Evolutionary conservation across 64 coral and sea anemone genomes (phyloP), one percentile per base, ranked within the genome.

Genomic region (Dendronephthya gigantea): DNA sequence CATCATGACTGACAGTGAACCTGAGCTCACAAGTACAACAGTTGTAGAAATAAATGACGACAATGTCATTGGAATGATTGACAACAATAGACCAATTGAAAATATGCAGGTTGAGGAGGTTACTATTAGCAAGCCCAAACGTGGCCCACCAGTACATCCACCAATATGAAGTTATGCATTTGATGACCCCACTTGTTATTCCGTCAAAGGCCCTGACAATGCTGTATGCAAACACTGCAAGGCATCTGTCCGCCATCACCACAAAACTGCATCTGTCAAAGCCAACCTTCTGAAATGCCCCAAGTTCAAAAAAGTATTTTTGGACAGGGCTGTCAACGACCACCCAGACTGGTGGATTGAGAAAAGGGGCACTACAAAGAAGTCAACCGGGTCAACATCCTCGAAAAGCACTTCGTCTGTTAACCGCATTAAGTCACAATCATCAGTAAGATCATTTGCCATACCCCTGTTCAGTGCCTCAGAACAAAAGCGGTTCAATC

Each of bases 131-230:
- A 79, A 35, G 36, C 31, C 72, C 30, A 79, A 79, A 33, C 72
- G 72, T 8, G 72, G 72, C 28, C 72, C 8, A 39, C 72, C 72
- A 79, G 72, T 79, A 15, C 72, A 79, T 39, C 30, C n/a, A n/a
- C n/a, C 31, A 34, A 79, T 79, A 34, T 79, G 72, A 12, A 79
- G 72, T 39, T 36, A 79, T 36, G 72, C 72, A 8, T 36, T 79
- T 79, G 36, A 79, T 39, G 72, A 79, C 31, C 72, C 72, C 72
- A 79, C 72, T 79, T 13, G 30, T 79, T 39, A 79, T 12, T 79
- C 32, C 36, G 15, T 29, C 30, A 79, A 13, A 9, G 36, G 29
- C 13, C 72, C 72, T 34, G 36, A 79, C 72, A 34, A 79, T 79
- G 72, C 72, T 34, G 28, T 79, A 36, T 79, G 72, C 32, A 79